phyloP scores from a whole-genome alignment of 2,888 invertebrate species.

The Mythimna lalbum region DNA sequence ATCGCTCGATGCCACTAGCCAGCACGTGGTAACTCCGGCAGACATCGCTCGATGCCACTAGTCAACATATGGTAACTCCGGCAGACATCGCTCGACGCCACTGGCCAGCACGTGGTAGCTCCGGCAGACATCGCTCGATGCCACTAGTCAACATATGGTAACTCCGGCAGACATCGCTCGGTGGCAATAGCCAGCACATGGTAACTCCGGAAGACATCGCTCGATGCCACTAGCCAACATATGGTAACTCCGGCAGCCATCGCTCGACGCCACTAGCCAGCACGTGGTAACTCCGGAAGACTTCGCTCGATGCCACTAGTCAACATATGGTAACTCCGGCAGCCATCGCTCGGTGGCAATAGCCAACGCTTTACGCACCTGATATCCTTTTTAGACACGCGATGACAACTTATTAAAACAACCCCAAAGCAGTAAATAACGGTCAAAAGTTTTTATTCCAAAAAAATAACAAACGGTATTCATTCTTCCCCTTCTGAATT shows the following conservation, averaged over 20 bases:
- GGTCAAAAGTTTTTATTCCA: conserved; percentile 3
- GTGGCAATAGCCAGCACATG: not conserved
- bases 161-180: not conserved
- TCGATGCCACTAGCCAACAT: not conserved
- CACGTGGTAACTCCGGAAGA: not conserved
- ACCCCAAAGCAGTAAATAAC: conserved; percentile 26
- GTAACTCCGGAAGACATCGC: too few species aligned
- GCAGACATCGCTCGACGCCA: not conserved
- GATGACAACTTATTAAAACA: conserved; percentile 29
- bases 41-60: not conserved
- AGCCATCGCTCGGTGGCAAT: not conserved
- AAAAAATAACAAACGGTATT: conserved; percentile 14
- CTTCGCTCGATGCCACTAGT: not conserved
- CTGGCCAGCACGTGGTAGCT: too few species aligned
- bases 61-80: not conserved
- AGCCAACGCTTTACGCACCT: not conserved
- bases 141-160: not conserved
- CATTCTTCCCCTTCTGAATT: conserved; percentile 22
- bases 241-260: not conserved
- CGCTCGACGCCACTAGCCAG: not conserved
- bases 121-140: too few species aligned
- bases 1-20: not conserved
- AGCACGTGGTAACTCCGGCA: too few species aligned
- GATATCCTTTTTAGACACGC: conserved; percentile 14
- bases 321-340: not conserved